Base-by-base conservation (phyloP, 2,888 invertebrate species). In the Eupelmus urozonus region DNA sequence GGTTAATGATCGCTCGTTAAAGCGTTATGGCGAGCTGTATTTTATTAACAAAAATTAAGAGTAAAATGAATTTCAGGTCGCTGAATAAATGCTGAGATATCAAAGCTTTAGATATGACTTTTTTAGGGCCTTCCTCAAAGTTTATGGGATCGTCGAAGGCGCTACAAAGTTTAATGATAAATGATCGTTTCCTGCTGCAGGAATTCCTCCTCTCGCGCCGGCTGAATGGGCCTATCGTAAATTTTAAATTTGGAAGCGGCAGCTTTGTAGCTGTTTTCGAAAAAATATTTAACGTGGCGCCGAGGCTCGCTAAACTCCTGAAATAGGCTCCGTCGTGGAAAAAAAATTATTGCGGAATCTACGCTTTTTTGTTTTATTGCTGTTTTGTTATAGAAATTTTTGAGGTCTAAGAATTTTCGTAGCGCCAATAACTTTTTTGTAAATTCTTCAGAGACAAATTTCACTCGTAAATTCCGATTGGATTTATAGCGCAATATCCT, bases 211-310 rank as follows among this genome's bases (percentile, higher is more conserved):
- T 11, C 13, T 53, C n/a, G 5, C 23, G 13, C 7, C 2, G 34
- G 34, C 34, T 34, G 34, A 34, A 34, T 34, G 34, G 34, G 34
- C 34, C 23, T 40, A 18, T 62, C 29, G 55, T 57, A 18, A 66
- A 69, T 42, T 75, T 75, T 76, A 53, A 57, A 63, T 42, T 69
- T 71, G 23, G 57, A 76, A 57, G 13, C 71, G 13, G 25, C 9
- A 34, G 57, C n/a, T 62, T 62, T 78, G 34, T 74, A 74, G 65
- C 57, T 65, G 45, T 57, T 78, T 78, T 55, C 73, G n/a, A 74
- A 69, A 67, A 66, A 63, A 34, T 34, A 51, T 65, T 45, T 77
- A 16, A 49, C 9, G 27, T 25, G 25, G n/a, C 71, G 20, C 49
- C 20, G 29, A 53, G 40, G 34, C 16, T 9, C 53, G 20, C 20